Evolutionary conservation across 1,140 invertebrate species (phyloP).

Genomic region (Macrostomum lignano): DNA sequence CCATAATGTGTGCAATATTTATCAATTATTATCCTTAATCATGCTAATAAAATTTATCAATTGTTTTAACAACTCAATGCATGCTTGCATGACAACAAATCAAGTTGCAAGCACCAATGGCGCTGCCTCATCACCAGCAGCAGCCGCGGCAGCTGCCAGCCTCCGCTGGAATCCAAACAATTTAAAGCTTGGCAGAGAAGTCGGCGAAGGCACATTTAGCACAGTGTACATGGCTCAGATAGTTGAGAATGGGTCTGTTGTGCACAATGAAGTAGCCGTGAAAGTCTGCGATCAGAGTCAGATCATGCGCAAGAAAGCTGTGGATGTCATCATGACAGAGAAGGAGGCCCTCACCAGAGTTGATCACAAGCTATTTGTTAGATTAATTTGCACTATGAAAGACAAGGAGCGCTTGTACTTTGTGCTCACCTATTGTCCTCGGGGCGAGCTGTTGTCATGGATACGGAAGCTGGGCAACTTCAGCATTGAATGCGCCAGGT

Average conservation of each 20-base stretch:
- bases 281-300: constrained; percentile 78
- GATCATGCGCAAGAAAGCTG: constrained; percentile 67
- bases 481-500: constrained; percentile 53
- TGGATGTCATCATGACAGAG: constrained; percentile 63
- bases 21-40: no score
- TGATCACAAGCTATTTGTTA: constrained; percentile 50
- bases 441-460: constrained; percentile 65
- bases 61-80: no score
- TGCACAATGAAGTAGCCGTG: constrained; percentile 62
- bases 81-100: no score
- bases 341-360: constrained; percentile 40
- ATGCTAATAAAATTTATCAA: no score
- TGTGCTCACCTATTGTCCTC: constrained; percentile 70
- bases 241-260: constrained; percentile 69
- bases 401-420: constrained; percentile 71
- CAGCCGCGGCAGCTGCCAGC: no score
- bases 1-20: no score
- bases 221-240: constrained; percentile 64
- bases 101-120: no score
- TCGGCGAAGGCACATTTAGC: constrained; percentile 82
- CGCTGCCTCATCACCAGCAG: no score
- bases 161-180: no score
- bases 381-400: constrained; percentile 81
- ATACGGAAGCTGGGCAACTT: constrained; percentile 68
- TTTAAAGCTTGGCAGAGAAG: constrained; percentile 71